phyloP scores from a whole-genome alignment of 2,113 vertebrate genomes.

The Nesoenas mayeri region DNA sequence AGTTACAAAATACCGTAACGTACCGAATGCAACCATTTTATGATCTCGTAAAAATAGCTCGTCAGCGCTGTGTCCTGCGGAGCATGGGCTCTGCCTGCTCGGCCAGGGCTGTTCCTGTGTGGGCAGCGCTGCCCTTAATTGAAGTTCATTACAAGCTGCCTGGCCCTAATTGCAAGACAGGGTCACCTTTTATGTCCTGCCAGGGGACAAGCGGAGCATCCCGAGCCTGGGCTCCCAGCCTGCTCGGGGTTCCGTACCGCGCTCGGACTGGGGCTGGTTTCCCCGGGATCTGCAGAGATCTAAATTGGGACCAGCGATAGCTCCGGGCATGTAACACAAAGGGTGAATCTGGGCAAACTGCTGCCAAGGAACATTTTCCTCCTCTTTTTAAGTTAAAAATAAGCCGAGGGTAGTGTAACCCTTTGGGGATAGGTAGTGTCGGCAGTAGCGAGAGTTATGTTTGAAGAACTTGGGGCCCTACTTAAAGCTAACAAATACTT shows the following conservation, averaged over 20 bases:
- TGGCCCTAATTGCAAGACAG: slow-evolving; percentile 20
- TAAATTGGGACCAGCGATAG: neutral
- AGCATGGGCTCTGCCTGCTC: neutral
- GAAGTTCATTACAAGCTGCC: neutral
- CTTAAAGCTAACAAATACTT: neutral
- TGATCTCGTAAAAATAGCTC: slow-evolving; percentile 43
- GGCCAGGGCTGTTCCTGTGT: neutral
- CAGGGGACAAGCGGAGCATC: neutral
- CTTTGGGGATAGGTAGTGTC: neutral
- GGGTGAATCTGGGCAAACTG: neutral
- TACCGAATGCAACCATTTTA: slow-evolving; percentile 39
- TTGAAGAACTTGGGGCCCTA: neutral
- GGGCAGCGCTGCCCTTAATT: neutral
- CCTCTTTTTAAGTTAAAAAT: slow-evolving; percentile 8
- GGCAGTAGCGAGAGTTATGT: neutral
- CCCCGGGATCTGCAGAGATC: neutral
- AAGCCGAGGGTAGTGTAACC: neutral
- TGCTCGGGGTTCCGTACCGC: neutral
- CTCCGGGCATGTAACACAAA: neutral
- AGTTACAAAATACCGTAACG: slow-evolving; percentile 30
- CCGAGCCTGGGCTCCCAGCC: neutral
- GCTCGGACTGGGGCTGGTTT: neutral
- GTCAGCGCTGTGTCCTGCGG: neutral
- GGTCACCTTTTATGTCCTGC: slow-evolving; percentile 53
- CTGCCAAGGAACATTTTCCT: neutral